These are phyloP conservation scores for Criorhina ranunculi DNA, from an alignment of 2,888 invertebrate genomes.

Conservation along the genomic window DNA sequence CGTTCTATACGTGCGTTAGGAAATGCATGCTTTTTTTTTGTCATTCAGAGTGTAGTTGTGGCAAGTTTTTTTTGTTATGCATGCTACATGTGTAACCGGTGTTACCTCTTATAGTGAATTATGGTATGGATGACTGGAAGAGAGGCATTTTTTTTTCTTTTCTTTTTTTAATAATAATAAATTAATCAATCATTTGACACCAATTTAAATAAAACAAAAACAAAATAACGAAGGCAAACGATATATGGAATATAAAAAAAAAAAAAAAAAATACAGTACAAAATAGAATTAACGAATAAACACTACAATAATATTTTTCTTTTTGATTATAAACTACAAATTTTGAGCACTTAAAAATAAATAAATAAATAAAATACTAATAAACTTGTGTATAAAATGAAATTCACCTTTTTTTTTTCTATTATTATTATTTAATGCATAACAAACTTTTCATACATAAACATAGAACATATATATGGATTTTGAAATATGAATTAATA, in stretches of 20 bases:
- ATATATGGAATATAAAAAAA: conserved; percentile 59
- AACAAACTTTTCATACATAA: too few relatives aligned
- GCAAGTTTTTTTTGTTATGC: conserved; percentile 45
- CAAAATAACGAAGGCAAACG: conserved; percentile 48
- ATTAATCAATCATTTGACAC: conserved; percentile 66
- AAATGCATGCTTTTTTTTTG: conserved; percentile 44
- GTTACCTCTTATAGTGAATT: conserved; percentile 10
- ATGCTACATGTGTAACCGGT: conserved; percentile 67
- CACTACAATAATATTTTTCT: conserved; percentile 25
- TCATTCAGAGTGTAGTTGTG: conserved; percentile 20
- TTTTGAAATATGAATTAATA: too few relatives aligned
- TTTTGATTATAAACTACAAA: conserved; percentile 55
- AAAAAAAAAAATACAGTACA: conserved; percentile 65
- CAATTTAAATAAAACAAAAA: conserved; percentile 18
- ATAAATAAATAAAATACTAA: conserved; percentile 28
- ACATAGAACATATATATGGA: too few relatives aligned
- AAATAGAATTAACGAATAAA: conserved; percentile 73
- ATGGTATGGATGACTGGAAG: not conserved
- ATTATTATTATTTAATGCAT: too few relatives aligned
- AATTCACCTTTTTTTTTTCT: conserved; percentile 31
- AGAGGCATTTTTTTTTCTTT: conserved; percentile 22
- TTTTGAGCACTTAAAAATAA: conserved; percentile 45
- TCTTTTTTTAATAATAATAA: conserved; percentile 20
- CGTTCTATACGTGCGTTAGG: conserved; percentile 19
- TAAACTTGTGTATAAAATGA: conserved; percentile 46